A percentile compares a stretch with the other conserved stretches of the same genome.
These are phyloP conservation scores for Anneissia japonica DNA, from an alignment of 35 echinoderm and acorn worm species.

Conservation along the genomic window DNA sequence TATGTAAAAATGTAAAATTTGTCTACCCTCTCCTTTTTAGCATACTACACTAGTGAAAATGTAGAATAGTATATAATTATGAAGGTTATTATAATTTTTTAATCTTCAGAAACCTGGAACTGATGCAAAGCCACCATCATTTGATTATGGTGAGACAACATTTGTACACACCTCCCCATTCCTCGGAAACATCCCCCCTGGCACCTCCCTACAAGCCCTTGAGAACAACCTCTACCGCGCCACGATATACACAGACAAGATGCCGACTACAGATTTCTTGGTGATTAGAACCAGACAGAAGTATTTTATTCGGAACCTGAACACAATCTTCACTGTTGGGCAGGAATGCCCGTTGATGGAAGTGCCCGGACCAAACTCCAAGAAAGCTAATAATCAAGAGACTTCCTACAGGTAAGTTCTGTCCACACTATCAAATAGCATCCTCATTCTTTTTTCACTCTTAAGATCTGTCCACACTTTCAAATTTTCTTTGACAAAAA, in stretches of 20 bases:
- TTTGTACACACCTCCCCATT: conserved; percentile 90
- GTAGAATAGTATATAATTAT: too few species aligned
- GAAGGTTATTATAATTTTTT: too few species aligned
- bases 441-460: too few species aligned
- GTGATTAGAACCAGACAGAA: conserved; percentile 85
- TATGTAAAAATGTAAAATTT: too few species aligned
- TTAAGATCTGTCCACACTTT: too few species aligned
- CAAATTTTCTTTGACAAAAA: too few species aligned
- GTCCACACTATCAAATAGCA: too few species aligned
- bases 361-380: conserved; percentile 95
- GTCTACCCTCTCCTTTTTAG: too few species aligned
- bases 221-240: conserved; percentile 95
- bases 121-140: conserved; percentile 67
- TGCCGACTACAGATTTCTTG: conserved; percentile 85
- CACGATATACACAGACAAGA: conserved; percentile 62
- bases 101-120: conserved; percentile 70
- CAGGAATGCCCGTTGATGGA: conserved; percentile 87
- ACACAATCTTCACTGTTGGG: conserved; percentile 66
- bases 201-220: conserved; percentile 76
- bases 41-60: too few species aligned
- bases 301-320: conserved; percentile 75
- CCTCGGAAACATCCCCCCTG: conserved; percentile 71
- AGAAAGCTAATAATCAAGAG: conserved; percentile 97
- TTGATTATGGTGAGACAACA: conserved; percentile 82
- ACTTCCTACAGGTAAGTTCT: conserved; percentile 83